These are phyloP conservation scores for Cepaea hortensis DNA, from an alignment of 2,888 invertebrate genomes.

Conservation along the genomic window DNA sequence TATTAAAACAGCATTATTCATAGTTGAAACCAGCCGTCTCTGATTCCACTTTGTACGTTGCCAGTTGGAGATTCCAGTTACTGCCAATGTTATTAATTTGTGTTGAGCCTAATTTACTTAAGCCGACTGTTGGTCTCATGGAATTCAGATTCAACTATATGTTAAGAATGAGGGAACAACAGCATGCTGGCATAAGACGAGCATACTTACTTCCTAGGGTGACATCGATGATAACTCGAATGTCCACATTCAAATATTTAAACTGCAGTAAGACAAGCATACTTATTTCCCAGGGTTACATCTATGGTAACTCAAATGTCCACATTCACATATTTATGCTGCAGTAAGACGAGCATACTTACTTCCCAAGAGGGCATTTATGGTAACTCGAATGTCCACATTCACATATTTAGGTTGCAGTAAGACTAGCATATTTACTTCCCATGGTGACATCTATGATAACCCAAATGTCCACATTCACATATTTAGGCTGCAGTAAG, in stretches of 20 bases:
- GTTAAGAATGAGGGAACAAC: too few relatives aligned
- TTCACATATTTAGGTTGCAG: conserved; percentile 97
- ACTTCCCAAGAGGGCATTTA: conserved; percentile 83
- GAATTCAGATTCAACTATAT: too few relatives aligned
- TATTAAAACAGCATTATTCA: too few relatives aligned
- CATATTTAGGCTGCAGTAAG: conserved; percentile 90
- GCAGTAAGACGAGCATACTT: conserved; percentile 25
- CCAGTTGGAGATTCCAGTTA: too few relatives aligned
- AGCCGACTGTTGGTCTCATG: too few relatives aligned
- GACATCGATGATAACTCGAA: conserved; percentile 91
- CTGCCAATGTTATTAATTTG: too few relatives aligned
- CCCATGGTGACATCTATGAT: conserved; percentile 86
- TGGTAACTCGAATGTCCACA: conserved; percentile 90
- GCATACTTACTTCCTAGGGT: conserved; percentile 66
- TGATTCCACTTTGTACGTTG: too few relatives aligned
- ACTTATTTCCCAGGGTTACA: conserved; percentile 78
- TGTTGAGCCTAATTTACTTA: too few relatives aligned
- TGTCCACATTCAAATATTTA: conserved; percentile 95
- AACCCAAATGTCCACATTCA: conserved; percentile 94
- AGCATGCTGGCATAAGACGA: too few relatives aligned
- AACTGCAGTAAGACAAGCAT: conserved; percentile 83
- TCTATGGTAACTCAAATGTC: conserved; percentile 92
- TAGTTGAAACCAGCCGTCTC: too few relatives aligned
- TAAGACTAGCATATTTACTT: conserved; percentile 55
- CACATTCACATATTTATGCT: conserved; percentile 94